phyloP scores from a whole-genome alignment of 1,140 invertebrate species.

The Drosophila lacertosa region DNA sequence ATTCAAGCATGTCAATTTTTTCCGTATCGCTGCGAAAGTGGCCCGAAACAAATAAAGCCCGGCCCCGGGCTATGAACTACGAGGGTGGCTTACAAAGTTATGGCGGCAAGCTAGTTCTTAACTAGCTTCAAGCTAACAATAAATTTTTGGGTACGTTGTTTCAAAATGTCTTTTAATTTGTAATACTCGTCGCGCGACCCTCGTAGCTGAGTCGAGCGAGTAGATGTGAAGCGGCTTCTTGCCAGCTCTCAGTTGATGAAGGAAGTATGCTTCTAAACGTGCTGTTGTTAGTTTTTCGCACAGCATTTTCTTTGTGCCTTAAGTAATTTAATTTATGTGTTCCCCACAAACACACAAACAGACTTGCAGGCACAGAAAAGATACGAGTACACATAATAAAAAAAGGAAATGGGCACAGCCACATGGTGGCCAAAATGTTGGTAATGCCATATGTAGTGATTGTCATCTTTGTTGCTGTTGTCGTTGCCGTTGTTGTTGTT shows the following conservation, averaged over 20 bases:
- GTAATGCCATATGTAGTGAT: constrained; percentile 4
- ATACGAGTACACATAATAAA: constrained; percentile 36
- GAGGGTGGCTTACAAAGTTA: too few relatives aligned
- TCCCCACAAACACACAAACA: constrained; percentile 7
- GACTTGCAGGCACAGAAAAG: constrained; percentile 6
- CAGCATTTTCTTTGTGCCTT: constrained; percentile 52
- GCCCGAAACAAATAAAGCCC: too few relatives aligned
- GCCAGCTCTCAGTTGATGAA: constrained; percentile 9
- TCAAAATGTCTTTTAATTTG: too few relatives aligned
- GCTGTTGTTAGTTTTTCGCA: constrained; percentile 52
- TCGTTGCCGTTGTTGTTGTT: background rate
- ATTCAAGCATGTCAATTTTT: background rate
- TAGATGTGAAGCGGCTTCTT: too few relatives aligned
- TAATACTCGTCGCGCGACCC: background rate
- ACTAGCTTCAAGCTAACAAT: too few relatives aligned
- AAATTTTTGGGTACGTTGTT: too few relatives aligned
- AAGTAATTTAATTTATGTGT: constrained; percentile 74
- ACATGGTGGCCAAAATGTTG: constrained; percentile 20
- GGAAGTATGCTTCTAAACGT: constrained; percentile 57
- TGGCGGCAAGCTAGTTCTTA: too few relatives aligned
- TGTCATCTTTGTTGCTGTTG: constrained; percentile 3
- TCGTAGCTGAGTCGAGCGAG: background rate
- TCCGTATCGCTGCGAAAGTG: too few relatives aligned
- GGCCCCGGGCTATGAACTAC: too few relatives aligned
- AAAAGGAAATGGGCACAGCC: constrained; percentile 11